A percentile compares a stretch with the other conserved stretches of the same genome.
Conservation (phyloP, 2,888 invertebrate genomes). For the Dicyrtomina minuta region DNA sequence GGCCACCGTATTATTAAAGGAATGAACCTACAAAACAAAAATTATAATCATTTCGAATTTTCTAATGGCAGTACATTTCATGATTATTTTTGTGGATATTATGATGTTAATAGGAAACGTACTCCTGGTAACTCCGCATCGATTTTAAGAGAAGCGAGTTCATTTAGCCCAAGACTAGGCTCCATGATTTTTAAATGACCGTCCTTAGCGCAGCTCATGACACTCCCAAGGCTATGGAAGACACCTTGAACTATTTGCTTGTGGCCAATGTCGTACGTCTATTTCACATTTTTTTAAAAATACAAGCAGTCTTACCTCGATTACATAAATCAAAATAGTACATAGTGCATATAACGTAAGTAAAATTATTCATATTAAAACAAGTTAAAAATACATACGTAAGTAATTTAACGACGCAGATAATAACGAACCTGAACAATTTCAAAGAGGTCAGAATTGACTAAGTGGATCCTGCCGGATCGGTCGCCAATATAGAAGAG, state of each 20-base stretch:
- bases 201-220: conserved; percentile 44
- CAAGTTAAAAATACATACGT: too few relatives aligned
- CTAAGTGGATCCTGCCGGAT: conserved; percentile 42
- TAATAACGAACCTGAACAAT: conserved; percentile 32
- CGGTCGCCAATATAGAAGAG: conserved; percentile 51
- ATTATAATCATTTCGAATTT: background rate
- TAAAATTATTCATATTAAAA: background rate
- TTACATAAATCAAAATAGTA: too few relatives aligned
- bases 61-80: too few relatives aligned
- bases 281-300: too few relatives aligned
- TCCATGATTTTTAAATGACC: conserved; percentile 45
- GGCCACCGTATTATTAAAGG: conserved; percentile 45
- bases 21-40: conserved; percentile 40
- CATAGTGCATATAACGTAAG: too few relatives aligned
- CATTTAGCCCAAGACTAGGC: conserved; percentile 38
- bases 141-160: conserved; percentile 26
- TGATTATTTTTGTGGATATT: too few relatives aligned
- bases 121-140: conserved; percentile 40
- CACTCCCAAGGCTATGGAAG: conserved; percentile 46
- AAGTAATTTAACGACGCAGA: too few relatives aligned
- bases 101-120: conserved; percentile 8
- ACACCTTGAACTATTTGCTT: conserved; percentile 47
- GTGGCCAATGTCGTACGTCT: conserved; percentile 41
- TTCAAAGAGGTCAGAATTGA: conserved; percentile 40
- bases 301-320: too few relatives aligned